Base-by-base conservation (phyloP, 2,113 vertebrate genomes). In the Perca schrenkii region DNA sequence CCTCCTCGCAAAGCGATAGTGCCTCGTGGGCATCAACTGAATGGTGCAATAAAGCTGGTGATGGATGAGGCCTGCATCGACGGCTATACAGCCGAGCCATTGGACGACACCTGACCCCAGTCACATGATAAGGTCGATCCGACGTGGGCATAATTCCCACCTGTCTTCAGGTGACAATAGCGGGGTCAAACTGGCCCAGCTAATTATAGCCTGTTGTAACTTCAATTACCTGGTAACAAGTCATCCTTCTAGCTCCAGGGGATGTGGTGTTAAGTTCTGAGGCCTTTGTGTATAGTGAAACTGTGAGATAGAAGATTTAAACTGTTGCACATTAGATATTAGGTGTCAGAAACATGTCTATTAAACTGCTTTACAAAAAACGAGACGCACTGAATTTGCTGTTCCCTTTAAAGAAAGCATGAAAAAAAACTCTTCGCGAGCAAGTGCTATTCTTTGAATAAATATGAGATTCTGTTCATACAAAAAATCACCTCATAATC, bases 101-200 rank as follows among this genome's bases (percentile, higher is more conserved):
- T 88, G 89, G 92, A 93, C 92, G 92, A 94, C 89, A 94, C 91
- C 92, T 96, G 96, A 94, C 92, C 95, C 94, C 89, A 76, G 95
- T 95, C 96, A 96, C 92, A 94, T 94, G 95, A 96, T 92, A 94
- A 92, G 93, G 93, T 94, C 92, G 93, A 91, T 84, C 83, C 84
- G 90, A 95, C 94, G 88, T 91, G 86, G 87, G 86, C 93, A 88
- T 89, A 95, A 92, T 94, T 94, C 93, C 94, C 95, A 94, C 94
- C 95, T 96, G 96, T 94, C 94, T 91, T 81, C 82, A 88, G 87
- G 93, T 94, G 95, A 96, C 95, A 96, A 96, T 93, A 88, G 57
- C 15, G 43, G 82, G 94, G 94, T 95, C 93, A 95, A 96, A 85
- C 60, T 88, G 85, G 88, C 79, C 84, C 80, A 75, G 92, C 85